Base-by-base conservation (phyloP, 2,888 invertebrate genomes). In the Vandiemenella viatica region DNA sequence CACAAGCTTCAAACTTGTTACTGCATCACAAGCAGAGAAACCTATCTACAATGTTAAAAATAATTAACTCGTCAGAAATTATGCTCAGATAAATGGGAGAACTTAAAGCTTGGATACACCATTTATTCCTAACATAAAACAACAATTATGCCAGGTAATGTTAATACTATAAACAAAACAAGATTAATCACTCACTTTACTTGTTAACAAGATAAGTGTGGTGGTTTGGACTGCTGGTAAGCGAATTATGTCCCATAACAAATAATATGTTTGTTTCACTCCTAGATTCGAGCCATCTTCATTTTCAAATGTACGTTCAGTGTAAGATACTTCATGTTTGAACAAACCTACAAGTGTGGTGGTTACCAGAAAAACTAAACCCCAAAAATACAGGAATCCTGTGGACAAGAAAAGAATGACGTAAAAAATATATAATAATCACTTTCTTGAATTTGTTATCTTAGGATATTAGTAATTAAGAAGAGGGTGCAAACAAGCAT, bases 361-460 rank as follows among this genome's bases (percentile, higher is more conserved):
- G 1, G 87, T 83, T 1, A 85, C 63, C 45, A 98, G 73, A 65
- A 97, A 99, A 2, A 88, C 73, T 67, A 89, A 76, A 5, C 93
- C 93, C 96, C 97, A 98, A 65, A 96, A 92, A 63, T 83, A 80
- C 15, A 98, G 72, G 67, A 96, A 99, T 57, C 87, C 88, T 75
- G 68, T 46, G 52, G 48, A 56, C 49, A 49, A 48, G 17, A 49
- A 45, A 45, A 50, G 3, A 40, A 38, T 19, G 40, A 32, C 37
- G 21, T 13, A 46, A 5, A 26, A 44, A 23, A 44, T 22, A 44
- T 16, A 45, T 15, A 45, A 48, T 6, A 37, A 37, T 16, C 38
- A 37, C 18, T 6, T 16, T 40, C 13, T 17, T 46, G 32, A 18
- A n/a, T n/a, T n/a, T n/a, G n/a, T n/a, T n/a, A n/a, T n/a, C n/a